A percentile compares a stretch with the other conserved stretches of the same genome.
phyloP scores from a whole-genome alignment of 1,140 invertebrate genomes.

The Monochamus saltuarius region DNA sequence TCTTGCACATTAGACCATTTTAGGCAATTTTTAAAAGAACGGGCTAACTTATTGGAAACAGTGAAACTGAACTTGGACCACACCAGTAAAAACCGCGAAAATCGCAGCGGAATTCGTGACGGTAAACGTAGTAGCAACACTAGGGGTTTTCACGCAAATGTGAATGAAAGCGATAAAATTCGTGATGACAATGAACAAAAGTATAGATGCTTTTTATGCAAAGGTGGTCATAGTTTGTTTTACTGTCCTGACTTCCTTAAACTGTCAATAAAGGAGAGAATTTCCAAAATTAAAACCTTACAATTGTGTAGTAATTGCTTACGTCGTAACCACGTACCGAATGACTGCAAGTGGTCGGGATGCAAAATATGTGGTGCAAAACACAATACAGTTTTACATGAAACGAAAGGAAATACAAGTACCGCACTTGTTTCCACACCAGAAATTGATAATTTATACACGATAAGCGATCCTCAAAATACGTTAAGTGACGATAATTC shows the following conservation, averaged over 20 bases:
- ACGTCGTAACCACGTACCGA: not conserved
- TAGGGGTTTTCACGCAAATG: too few relatives aligned
- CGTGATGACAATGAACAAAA: too few relatives aligned
- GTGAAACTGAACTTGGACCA: not conserved
- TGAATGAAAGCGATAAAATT: too few relatives aligned
- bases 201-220: not conserved
- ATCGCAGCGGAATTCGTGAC: too few relatives aligned
- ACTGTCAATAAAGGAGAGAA: conserved; percentile 1
- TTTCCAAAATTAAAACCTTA: conserved; percentile 1
- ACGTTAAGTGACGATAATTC: too few relatives aligned
- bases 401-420: not conserved
- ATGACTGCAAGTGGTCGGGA: conserved; percentile 1
- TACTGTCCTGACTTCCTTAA: conserved; percentile 6
- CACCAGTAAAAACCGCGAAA: too few relatives aligned
- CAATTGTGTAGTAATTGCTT: conserved; percentile 10
- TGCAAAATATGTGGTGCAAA: not conserved
- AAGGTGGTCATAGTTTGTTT: conserved; percentile 2
- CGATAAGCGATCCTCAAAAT: not conserved
- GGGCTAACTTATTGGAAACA: conserved; percentile 9
- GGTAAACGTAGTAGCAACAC: too few relatives aligned
- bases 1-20: not conserved
- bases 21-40: not conserved
- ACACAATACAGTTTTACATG: conserved; percentile 13
- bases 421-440: not conserved
- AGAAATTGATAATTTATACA: not conserved